These are phyloP conservation scores for Phalloptychus januarius DNA, from an alignment of 2,797 vertebrate species.

Conservation along the genomic window DNA sequence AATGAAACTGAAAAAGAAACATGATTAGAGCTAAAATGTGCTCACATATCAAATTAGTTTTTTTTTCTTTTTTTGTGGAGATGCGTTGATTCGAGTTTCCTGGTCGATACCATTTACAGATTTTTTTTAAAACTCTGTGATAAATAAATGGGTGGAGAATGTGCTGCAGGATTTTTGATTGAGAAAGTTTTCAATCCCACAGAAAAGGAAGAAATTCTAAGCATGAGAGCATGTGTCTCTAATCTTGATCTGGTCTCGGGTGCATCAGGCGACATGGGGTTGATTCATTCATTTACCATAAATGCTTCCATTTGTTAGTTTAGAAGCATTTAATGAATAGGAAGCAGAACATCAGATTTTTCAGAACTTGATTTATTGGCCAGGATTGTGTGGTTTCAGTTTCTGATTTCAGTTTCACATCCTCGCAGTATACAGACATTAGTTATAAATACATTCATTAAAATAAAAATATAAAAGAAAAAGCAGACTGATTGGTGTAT, in stretches of 20 bases:
- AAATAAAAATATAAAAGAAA: not conserved
- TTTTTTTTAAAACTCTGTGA: not conserved
- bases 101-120: not conserved
- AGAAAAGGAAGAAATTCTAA: not conserved
- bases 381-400: not conserved
- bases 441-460: not conserved
- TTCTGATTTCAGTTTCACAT: not conserved
- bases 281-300: not conserved
- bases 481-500: not conserved
- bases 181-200: not conserved
- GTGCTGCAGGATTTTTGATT: not conserved
- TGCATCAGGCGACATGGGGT: not conserved
- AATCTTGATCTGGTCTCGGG: not conserved
- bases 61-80: not conserved
- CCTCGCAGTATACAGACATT: not conserved
- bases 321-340: not conserved
- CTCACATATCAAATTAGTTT: not conserved
- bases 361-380: not conserved
- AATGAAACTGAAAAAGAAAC: not conserved
- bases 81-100: not conserved
- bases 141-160: not conserved
- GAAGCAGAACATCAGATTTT: not conserved
- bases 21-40: not conserved
- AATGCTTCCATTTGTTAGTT: not conserved
- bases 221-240: not conserved